Percentiles rank a stretch among this genome's conserved stretches.
Evolutionary conservation across 2,113 vertebrate genomes (phyloP).

Genomic region (Oryzias curvinotus): DNA sequence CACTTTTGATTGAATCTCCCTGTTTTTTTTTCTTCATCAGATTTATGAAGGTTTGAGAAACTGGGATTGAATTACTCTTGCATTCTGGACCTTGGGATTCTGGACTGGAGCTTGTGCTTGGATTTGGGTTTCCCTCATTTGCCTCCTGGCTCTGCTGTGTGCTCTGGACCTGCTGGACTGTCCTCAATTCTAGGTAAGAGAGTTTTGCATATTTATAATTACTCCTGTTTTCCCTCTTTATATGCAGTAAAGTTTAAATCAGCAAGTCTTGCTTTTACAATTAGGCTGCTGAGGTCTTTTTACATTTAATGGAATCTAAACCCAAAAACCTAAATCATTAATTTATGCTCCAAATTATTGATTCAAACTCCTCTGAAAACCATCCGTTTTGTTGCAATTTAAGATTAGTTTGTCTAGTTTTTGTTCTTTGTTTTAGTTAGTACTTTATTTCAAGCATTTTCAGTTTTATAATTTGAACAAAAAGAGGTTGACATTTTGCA

Average conservation of each 20-base stretch:
- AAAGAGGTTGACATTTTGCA: too few species aligned
- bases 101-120: constrained; percentile 2
- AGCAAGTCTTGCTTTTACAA: too few species aligned
- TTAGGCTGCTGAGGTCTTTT: too few species aligned
- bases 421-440: too few species aligned
- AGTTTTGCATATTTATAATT: not conserved
- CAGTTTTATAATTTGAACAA: too few species aligned
- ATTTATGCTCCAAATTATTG: too few species aligned
- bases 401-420: too few species aligned
- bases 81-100: constrained; percentile 7
- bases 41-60: not conserved
- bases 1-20: not conserved
- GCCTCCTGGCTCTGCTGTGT: constrained; percentile 7
- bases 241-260: too few species aligned
- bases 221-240: not conserved
- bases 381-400: not conserved
- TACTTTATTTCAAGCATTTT: too few species aligned
- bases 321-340: too few species aligned
- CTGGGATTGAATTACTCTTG: not conserved
- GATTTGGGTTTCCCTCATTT: constrained; percentile 1
- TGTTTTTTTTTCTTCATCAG: constrained; percentile 10
- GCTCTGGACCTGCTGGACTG: constrained; percentile 10
- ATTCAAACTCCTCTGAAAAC: too few species aligned
- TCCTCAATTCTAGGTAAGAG: constrained; percentile 17
- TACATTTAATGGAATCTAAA: too few species aligned